Percentiles rank a stretch among this genome's conserved stretches.
Conservation (phyloP, 2,888 invertebrate species). For the Phyllotreta striolata region DNA sequence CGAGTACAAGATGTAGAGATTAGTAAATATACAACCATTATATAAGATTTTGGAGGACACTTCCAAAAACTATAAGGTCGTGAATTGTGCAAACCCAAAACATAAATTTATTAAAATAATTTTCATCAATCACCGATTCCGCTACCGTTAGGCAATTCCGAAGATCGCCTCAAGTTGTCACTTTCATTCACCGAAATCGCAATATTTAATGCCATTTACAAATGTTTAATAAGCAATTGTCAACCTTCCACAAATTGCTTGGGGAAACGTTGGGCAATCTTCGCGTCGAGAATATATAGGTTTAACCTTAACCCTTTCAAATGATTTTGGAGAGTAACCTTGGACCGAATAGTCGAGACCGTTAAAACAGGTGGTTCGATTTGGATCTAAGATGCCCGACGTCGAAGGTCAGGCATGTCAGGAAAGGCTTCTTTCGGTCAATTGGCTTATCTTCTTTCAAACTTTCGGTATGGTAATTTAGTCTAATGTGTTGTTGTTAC, state of each 20-base stretch:
- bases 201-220: no score
- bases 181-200: no score
- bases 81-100: no score
- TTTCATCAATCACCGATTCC: no score
- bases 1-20: no score
- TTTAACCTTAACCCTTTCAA: conserved; percentile 24
- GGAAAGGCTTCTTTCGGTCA: conserved; percentile 11
- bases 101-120: no score
- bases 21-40: no score
- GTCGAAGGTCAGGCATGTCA: conserved; percentile 7
- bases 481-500: background rate
- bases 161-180: no score
- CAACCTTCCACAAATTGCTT: conserved; percentile 7
- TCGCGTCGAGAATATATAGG: conserved; percentile 2
- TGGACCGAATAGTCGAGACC: conserved; percentile 19
- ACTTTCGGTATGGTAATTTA: background rate
- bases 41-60: no score
- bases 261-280: conserved; percentile 8
- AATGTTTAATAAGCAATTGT: conserved; percentile 5
- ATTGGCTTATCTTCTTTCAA: conserved; percentile 1
- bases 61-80: no score
- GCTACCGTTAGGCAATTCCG: no score
- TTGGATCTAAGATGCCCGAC: conserved; percentile 8
- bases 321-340: conserved; percentile 20
- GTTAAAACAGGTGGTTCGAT: conserved; percentile 16